phyloP scores from a whole-genome alignment of 2,113 vertebrate species.

The Daphoenositta chrysoptera region DNA sequence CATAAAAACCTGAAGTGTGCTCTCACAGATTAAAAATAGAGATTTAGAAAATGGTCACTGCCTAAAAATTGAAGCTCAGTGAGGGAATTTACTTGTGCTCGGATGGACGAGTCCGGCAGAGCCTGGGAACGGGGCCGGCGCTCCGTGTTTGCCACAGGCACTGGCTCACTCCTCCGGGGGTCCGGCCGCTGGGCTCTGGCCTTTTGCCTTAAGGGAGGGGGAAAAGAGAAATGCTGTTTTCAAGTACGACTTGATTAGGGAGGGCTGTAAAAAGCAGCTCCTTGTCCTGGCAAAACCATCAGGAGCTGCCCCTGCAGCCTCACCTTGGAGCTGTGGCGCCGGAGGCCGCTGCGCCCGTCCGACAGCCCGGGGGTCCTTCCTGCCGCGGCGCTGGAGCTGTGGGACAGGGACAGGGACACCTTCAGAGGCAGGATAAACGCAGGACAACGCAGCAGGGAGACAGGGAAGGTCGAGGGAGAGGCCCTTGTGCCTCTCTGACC shows the following conservation, averaged over 20 bases:
- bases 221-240: background rate
- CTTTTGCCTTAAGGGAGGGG: conserved; percentile 50
- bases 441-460: background rate
- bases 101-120: background rate
- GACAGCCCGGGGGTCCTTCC: background rate
- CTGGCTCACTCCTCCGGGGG: background rate
- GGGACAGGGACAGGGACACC: background rate
- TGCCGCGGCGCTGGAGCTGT: background rate
- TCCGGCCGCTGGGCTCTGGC: background rate
- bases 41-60: background rate
- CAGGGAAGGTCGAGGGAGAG: background rate
- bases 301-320: background rate
- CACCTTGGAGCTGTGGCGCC: background rate
- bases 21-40: background rate
- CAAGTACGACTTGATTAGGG: fast-evolving
- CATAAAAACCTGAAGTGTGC: background rate
- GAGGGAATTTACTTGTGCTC: background rate
- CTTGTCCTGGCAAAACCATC: fast-evolving
- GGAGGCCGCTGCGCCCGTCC: background rate
- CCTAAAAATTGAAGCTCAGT: conserved; percentile 13
- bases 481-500: background rate
- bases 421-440: background rate
- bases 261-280: background rate
- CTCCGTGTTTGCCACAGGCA: background rate
- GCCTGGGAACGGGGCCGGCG: background rate